Conservation (phyloP, 2,888 invertebrate genomes). For the Dorcus parallelipipedus region DNA sequence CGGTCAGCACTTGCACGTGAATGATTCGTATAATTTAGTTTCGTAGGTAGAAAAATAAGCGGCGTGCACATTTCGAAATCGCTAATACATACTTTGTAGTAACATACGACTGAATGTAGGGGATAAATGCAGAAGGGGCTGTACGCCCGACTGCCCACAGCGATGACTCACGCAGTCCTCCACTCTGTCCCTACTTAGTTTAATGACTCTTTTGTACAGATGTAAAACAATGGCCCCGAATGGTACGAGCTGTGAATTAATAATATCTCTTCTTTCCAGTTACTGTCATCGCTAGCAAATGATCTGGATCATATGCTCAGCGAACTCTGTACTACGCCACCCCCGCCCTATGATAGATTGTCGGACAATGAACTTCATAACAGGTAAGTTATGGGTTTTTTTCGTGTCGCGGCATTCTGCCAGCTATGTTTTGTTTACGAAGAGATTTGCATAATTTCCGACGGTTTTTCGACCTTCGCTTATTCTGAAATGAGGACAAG, state of each 20-base stretch:
- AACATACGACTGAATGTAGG: constrained; percentile 8
- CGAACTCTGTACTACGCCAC: constrained; percentile 71
- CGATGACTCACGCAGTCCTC: constrained; percentile 28
- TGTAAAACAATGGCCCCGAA: neutral
- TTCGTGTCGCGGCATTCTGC: too few species aligned
- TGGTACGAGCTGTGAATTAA: constrained; percentile 8
- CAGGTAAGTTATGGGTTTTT: constrained; percentile 26
- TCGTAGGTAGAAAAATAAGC: too few species aligned
- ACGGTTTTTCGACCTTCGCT: too few species aligned
- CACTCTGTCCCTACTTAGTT: constrained; percentile 19
- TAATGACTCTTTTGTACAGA: constrained; percentile 26
- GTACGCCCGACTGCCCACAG: constrained; percentile 27
- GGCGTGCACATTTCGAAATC: constrained; percentile 1
- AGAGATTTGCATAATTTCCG: too few species aligned
- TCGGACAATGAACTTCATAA: constrained; percentile 38
- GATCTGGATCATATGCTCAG: constrained; percentile 85
- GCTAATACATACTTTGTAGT: constrained; percentile 14
- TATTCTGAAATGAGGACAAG: too few species aligned
- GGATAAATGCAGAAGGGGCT: constrained; percentile 21
- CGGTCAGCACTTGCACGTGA: too few species aligned
- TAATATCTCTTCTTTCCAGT: constrained; percentile 54
- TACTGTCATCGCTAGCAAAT: constrained; percentile 76
- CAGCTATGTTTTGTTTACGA: too few species aligned
- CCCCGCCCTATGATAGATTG: constrained; percentile 42
- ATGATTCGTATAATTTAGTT: too few species aligned